Conservation (phyloP, 92 coral and sea anemone species). For the Actinernus sp. region DNA sequence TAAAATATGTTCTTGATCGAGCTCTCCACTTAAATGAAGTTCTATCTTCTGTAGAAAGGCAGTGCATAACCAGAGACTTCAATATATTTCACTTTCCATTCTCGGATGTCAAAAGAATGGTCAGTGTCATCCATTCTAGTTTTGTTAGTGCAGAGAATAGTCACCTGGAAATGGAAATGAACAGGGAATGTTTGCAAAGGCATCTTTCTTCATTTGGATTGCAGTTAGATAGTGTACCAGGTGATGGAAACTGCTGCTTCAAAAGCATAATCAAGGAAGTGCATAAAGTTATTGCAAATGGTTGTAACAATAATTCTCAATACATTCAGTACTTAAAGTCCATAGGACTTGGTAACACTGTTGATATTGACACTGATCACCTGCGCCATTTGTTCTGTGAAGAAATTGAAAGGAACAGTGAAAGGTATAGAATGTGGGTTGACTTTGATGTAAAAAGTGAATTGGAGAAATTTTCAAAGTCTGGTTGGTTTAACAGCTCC, state of each 20-base stretch:
- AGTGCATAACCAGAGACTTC: constrained; percentile 40
- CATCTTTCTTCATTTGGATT: constrained; percentile 41
- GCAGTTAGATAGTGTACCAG: constrained; percentile 20
- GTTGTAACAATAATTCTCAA: too few species aligned
- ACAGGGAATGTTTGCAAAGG: constrained; percentile 35
- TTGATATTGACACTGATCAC: background rate
- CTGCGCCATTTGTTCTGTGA: constrained; percentile 14
- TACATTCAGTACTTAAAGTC: background rate
- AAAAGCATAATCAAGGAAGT: constrained; percentile 43
- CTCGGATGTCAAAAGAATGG: constrained; percentile 21
- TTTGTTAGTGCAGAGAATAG: background rate
- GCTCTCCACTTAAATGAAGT: constrained; percentile 45
- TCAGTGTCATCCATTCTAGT: constrained; percentile 10
- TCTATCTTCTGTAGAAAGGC: constrained; percentile 34
- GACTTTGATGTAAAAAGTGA: constrained; percentile 24
- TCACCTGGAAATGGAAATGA: constrained; percentile 20
- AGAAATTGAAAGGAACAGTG: constrained; percentile 3
- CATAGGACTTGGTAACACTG: background rate
- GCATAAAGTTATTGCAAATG: constrained; percentile 9
- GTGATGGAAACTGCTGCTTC: constrained; percentile 62
- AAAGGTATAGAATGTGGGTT: constrained; percentile 22
- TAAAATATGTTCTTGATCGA: constrained; percentile 28
- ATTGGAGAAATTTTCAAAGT: constrained; percentile 26
- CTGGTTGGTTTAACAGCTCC: constrained; percentile 64
- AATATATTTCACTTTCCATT: constrained; percentile 53